Percentiles rank a stretch among this genome's conserved stretches.
phyloP scores from a whole-genome alignment of 2,888 invertebrate species.

The Rhogogaster chlorosoma region DNA sequence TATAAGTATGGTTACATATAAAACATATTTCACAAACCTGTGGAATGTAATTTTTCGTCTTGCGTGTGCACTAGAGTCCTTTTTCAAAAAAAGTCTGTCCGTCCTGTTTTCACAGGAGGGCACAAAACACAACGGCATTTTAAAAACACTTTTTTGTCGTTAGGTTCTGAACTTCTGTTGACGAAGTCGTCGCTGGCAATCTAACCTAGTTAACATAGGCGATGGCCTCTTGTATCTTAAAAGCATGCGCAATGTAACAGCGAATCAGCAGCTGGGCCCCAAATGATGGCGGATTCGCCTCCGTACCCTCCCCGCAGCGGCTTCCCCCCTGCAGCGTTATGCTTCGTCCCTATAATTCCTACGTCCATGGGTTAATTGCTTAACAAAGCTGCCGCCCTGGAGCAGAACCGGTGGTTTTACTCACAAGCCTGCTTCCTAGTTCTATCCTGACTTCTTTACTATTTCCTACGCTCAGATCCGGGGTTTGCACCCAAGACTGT shows the following conservation, averaged over 20 bases:
- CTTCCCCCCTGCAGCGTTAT: background rate
- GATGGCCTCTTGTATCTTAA: background rate
- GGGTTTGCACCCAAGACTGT: no score
- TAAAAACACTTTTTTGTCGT: background rate
- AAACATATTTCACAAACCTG: background rate
- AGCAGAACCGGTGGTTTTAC: no score
- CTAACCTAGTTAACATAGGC: background rate
- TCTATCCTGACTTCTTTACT: no score
- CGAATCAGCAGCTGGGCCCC: background rate
- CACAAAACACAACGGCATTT: conserved; percentile 21
- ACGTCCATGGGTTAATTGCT: background rate
- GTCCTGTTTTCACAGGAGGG: background rate
- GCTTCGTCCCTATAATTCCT: background rate
- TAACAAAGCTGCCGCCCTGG: no score
- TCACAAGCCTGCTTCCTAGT: no score
- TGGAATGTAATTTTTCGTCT: conserved; percentile 4
- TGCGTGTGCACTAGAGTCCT: background rate
- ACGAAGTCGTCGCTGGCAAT: background rate
- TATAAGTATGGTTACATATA: background rate
- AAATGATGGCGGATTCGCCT: background rate
- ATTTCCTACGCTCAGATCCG: no score
- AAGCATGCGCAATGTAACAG: background rate
- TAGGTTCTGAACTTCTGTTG: background rate
- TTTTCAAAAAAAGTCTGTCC: background rate
- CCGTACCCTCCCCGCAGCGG: background rate